Evolutionary conservation across 2,113 vertebrate genomes (phyloP).

Genomic region (Melanerpes aurifrons): DNA sequence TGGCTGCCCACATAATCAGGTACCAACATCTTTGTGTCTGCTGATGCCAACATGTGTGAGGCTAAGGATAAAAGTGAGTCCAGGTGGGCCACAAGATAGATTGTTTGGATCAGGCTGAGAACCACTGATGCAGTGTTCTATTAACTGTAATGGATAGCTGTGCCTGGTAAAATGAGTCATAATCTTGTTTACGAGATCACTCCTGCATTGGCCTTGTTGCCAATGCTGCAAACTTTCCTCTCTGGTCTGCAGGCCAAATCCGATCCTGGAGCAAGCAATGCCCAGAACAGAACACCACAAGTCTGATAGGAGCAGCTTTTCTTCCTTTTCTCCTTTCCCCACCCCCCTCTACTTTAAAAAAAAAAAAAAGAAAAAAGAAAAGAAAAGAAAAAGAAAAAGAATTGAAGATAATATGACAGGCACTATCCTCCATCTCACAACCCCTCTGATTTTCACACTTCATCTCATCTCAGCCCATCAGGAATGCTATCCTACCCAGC

Average conservation of each 20-base stretch:
- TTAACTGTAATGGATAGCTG: conserved; percentile 68
- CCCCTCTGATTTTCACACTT: conserved; percentile 10
- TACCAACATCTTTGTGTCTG: background rate
- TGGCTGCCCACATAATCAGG: background rate
- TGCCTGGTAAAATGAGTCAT: conserved; percentile 57
- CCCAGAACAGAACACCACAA: background rate
- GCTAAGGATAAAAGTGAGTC: conserved; percentile 4
- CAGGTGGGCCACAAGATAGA: conserved; percentile 35
- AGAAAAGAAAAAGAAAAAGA: background rate
- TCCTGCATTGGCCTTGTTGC: conserved; percentile 25
- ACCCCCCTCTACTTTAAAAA: too few relatives aligned
- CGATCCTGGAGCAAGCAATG: background rate
- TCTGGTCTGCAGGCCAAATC: conserved; percentile 5
- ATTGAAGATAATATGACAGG: background rate
- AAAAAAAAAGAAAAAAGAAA: too few relatives aligned
- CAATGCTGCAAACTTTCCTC: conserved; percentile 36
- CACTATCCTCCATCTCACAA: background rate
- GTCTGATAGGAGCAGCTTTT: background rate
- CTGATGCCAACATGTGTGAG: background rate
- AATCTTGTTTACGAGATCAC: conserved; percentile 37
- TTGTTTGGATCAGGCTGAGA: conserved; percentile 47
- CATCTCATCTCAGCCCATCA: conserved; percentile 10
- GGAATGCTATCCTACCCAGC: background rate
- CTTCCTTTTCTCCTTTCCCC: too few relatives aligned
- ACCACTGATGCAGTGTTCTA: conserved; percentile 65